phyloP scores from a whole-genome alignment of 2,888 invertebrate species.

The Aphodius granarius region DNA sequence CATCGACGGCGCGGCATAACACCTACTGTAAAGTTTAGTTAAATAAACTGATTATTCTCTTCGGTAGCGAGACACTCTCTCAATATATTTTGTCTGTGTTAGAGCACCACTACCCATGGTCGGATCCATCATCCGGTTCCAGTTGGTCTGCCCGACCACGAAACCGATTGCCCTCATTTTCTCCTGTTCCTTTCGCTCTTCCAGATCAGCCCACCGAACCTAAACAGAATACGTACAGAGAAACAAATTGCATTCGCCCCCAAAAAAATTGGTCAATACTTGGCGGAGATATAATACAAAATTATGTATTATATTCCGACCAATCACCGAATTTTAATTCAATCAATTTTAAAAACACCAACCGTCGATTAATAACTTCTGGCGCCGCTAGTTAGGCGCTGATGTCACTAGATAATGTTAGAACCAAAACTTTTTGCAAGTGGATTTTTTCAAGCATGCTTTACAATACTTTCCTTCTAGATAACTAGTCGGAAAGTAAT shows the following conservation, averaged over 20 bases:
- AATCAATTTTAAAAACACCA: background rate
- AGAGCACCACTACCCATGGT: conserved; percentile 86
- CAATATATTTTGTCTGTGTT: conserved; percentile 92
- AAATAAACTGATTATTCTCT: no score
- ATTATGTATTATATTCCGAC: background rate
- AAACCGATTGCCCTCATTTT: conserved; percentile 95
- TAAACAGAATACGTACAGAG: conserved; percentile 51
- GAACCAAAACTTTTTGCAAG: no score
- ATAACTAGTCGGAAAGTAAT: no score
- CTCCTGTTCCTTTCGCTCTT: conserved; percentile 88
- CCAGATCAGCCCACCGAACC: conserved; percentile 98
- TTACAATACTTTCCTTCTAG: no score
- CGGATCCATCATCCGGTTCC: conserved; percentile 94
- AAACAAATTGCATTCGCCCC: background rate
- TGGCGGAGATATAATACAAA: background rate
- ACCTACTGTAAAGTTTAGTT: no score
- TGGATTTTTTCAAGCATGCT: no score
- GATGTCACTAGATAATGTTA: no score
- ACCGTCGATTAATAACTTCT: no score
- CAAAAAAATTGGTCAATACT: background rate
- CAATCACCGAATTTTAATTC: no score
- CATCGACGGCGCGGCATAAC: no score
- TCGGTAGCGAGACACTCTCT: conserved; percentile 44
- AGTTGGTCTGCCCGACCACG: conserved; percentile 95
- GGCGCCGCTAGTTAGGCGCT: no score